Base-by-base conservation (phyloP, 2,113 vertebrate species). In the Cisticola juncidis region DNA sequence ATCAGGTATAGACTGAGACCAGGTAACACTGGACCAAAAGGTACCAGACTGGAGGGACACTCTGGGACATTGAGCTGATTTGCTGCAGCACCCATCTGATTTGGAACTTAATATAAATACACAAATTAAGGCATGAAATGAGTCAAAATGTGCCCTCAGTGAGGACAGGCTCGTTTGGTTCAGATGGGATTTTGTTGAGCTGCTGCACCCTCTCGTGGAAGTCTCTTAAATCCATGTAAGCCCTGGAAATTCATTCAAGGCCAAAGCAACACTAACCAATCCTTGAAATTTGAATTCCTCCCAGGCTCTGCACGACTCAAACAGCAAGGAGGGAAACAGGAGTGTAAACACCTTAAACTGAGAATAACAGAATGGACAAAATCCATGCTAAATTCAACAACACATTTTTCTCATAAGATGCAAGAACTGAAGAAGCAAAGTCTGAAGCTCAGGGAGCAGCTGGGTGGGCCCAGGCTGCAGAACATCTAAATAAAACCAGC, bases 161-260 rank as follows among this genome's bases (percentile, higher is more conserved):
- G 26, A 28, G 65, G 47, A 28, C 69, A 13, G 1, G 14, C 24
- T 62, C 2, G 0, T 31, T 40, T 25, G 36, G 20, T 23, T 66
- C 3, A 5, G 2, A 2, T 0, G 5, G 44, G 25, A 2, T 86
- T 74, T 48, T 56, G 61, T 6, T 56, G 88, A 84, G 17, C 51
- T 28, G 69, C 38, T 73, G 93, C 95, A 70, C 92, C 90, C 93
- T 90, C 95, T 97, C 15, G 87, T 95, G 95, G 96, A 85, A 80
- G 56, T 25, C 58, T 47, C 77, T 45, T 9, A 26, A 33, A 81
- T 33, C 42, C 51, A 6, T 7, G 3, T 5, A 45, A 79, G 6
- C 25, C 40, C 17, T 0, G 19, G 2, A 8, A 45, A 25, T 31
- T 23, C 18, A 54, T 31, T 16, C 18, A 19, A 64, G 45, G 44